Conservation (phyloP, 2,113 vertebrate species). For the Indicator maculatus region DNA sequence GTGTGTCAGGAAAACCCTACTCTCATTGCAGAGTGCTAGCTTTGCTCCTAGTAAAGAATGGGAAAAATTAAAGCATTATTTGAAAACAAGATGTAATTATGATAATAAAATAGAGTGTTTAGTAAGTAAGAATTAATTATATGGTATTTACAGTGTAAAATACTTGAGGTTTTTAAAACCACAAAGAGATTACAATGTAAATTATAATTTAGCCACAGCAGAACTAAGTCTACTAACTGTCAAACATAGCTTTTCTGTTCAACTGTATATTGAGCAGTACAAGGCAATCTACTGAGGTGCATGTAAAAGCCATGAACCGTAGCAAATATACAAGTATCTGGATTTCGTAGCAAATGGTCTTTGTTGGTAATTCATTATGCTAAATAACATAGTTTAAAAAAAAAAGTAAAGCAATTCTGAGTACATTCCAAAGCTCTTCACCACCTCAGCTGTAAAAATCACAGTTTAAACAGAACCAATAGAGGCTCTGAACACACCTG, state of each 20-base stretch:
- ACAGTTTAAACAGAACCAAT: conserved; percentile 23
- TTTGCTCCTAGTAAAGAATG: background rate
- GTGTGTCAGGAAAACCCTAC: background rate
- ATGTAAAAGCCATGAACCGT: background rate
- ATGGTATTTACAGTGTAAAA: background rate
- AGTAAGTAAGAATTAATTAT: background rate
- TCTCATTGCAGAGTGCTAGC: background rate
- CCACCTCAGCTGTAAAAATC: conserved; percentile 36
- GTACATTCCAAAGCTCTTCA: conserved; percentile 54
- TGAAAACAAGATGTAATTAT: background rate
- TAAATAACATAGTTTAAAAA: background rate
- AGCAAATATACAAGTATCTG: background rate
- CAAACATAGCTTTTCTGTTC: background rate
- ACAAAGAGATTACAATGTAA: background rate
- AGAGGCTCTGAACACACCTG: conserved; percentile 53
- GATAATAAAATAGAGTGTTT: background rate
- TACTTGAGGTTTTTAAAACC: background rate
- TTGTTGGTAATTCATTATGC: background rate
- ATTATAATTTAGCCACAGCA: background rate
- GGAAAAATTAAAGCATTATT: background rate
- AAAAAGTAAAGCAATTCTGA: background rate
- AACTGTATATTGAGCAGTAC: background rate
- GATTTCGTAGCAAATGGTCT: background rate
- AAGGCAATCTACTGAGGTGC: background rate
- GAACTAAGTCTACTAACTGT: background rate